Conservation (phyloP, 2,888 invertebrate species). For the Nemurella pictetii region DNA sequence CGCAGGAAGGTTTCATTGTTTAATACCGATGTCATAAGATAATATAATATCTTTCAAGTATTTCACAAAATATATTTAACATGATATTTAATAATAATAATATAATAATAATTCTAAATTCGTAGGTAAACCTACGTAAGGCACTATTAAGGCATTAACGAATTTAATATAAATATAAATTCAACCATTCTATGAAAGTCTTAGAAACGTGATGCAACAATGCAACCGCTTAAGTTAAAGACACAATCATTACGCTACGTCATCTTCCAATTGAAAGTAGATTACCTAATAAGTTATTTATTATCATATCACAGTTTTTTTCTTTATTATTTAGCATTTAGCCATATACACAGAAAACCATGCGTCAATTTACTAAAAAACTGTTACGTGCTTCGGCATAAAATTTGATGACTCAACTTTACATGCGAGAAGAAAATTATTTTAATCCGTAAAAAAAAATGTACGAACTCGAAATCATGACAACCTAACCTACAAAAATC, state of each 20-base stretch:
- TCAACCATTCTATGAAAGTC: neutral
- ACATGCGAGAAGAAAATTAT: too few species aligned
- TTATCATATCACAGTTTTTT: neutral
- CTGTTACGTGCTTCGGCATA: neutral
- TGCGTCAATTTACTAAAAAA: neutral
- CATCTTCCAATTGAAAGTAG: too few species aligned
- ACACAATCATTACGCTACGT: too few species aligned
- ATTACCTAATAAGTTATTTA: neutral
- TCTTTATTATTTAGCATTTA: neutral
- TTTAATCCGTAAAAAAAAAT: too few species aligned
- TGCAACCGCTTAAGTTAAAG: too few species aligned
- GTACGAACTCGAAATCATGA: too few species aligned
- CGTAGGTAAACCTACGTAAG: neutral
- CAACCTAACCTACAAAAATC: too few species aligned
- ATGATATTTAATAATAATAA: neutral
- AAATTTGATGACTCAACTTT: neutral
- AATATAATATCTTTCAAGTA: neutral
- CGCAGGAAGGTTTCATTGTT: too few species aligned
- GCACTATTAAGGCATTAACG: neutral
- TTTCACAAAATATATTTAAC: neutral
- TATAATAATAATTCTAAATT: neutral
- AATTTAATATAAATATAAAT: neutral
- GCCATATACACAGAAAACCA: neutral
- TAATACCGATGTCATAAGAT: too few species aligned
- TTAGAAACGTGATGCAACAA: too few species aligned